phyloP scores from a whole-genome alignment of 2,797 vertebrate species.

The Pyrocephalus nanus region DNA sequence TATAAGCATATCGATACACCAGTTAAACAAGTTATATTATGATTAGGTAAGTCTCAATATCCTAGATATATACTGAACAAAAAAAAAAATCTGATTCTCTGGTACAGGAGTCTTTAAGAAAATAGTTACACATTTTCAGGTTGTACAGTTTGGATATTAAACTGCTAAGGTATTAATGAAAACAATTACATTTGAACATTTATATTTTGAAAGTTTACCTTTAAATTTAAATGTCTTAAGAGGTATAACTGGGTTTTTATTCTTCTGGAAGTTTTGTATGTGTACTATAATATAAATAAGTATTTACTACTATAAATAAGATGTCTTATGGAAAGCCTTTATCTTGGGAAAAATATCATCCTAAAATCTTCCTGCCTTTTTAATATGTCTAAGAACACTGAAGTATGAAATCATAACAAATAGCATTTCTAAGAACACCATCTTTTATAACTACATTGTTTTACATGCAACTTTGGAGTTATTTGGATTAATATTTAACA shows the following conservation, averaged over 20 bases:
- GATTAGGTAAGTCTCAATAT: background rate
- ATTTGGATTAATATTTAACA: background rate
- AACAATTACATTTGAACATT: background rate
- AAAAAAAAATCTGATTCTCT: background rate
- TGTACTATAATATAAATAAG: too few species aligned
- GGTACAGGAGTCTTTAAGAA: background rate
- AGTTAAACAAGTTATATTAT: background rate
- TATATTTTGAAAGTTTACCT: background rate
- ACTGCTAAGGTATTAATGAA: background rate
- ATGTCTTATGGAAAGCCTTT: background rate
- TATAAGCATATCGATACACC: background rate
- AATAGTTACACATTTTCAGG: background rate
- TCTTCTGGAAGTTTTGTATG: background rate
- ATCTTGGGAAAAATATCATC: background rate
- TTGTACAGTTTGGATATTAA: background rate
- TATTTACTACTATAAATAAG: too few species aligned
- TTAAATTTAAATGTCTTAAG: background rate
- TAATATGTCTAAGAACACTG: background rate
- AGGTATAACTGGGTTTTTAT: background rate
- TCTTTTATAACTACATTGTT: background rate
- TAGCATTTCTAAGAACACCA: background rate
- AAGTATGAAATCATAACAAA: slow-evolving; percentile 7
- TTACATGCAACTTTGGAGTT: background rate
- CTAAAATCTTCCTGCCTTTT: background rate
- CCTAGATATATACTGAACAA: background rate